phyloP scores from a whole-genome alignment of 2,797 vertebrate species.

The Bradypodion ventrale region DNA sequence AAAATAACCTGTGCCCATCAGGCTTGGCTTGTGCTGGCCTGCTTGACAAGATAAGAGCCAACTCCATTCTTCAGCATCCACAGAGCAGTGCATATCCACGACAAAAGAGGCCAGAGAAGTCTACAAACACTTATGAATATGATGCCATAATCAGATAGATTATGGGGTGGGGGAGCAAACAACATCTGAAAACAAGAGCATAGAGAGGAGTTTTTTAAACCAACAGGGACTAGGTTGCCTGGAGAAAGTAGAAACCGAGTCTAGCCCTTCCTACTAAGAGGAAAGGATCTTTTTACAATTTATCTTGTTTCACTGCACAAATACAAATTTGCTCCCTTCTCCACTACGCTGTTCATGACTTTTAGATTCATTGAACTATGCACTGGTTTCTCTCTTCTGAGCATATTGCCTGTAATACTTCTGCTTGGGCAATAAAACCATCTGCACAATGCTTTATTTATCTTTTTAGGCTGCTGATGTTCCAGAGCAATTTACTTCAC shows the following conservation, averaged over 20 bases:
- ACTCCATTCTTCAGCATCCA: too few relatives aligned
- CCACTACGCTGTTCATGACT: background rate
- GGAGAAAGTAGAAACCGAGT: background rate
- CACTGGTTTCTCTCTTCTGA: background rate
- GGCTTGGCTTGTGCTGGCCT: too few relatives aligned
- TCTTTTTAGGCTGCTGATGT: background rate
- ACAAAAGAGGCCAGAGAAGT: background rate
- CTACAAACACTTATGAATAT: background rate
- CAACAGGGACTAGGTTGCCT: too few relatives aligned
- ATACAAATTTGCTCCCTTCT: background rate
- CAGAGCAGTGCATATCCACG: too few relatives aligned
- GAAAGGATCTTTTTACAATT: background rate
- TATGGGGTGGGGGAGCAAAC: background rate
- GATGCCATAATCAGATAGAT: background rate
- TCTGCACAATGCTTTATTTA: background rate
- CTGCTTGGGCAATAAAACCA: slow-evolving; percentile 4
- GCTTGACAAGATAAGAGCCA: too few relatives aligned
- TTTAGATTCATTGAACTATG: background rate
- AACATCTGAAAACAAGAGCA: background rate
- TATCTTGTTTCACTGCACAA: background rate
- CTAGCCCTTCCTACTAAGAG: background rate
- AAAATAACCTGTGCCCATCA: too few relatives aligned
- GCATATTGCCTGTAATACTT: background rate
- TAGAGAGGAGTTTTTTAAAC: too few relatives aligned
- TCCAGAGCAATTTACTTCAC: slow-evolving; percentile 7